A percentile compares a stretch with the other conserved stretches of the same genome.
Conservation (phyloP, 2,113 vertebrate species). For the Aspidoscelis tigris region DNA sequence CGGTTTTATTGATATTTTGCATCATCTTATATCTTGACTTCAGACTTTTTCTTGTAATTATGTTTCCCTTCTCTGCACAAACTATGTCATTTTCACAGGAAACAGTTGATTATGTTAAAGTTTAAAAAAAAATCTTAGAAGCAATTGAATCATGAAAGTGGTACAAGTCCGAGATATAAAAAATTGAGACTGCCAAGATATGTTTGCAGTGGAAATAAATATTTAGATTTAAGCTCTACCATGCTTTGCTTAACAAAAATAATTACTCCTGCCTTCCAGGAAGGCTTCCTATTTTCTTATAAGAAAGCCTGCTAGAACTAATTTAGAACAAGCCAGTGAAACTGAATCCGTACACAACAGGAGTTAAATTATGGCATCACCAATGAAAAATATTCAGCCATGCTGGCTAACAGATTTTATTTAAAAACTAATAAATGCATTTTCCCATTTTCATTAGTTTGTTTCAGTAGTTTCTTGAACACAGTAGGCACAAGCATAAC, state of each 20-base stretch:
- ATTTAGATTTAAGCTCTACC: conserved; percentile 42
- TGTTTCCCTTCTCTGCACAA: neutral
- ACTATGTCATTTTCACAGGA: neutral
- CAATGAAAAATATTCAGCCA: conserved; percentile 43
- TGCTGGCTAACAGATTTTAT: conserved; percentile 33
- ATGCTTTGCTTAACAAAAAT: conserved; percentile 54
- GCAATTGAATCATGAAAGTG: conserved; percentile 47
- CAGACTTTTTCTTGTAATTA: conserved; percentile 24
- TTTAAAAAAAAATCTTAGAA: conserved; percentile 20
- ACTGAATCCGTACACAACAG: conserved; percentile 18
- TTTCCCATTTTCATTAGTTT: conserved; percentile 20
- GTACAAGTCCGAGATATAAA: conserved; percentile 44
- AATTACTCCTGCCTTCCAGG: conserved; percentile 43
- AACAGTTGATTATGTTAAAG: neutral
- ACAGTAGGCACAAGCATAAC: neutral
- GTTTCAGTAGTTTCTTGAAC: conserved; percentile 17
- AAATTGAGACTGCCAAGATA: conserved; percentile 33
- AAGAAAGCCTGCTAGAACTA: conserved; percentile 14
- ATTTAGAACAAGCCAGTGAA: conserved; percentile 11
- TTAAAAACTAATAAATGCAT: conserved; percentile 10
- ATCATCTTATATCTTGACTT: conserved; percentile 35
- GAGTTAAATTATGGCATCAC: conserved; percentile 18
- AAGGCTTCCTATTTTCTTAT: conserved; percentile 38
- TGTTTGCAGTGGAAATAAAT: conserved; percentile 24
- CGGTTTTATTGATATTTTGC: conserved; percentile 19